A percentile compares a stretch with the other conserved stretches of the same genome.
phyloP scores from a whole-genome alignment of 2,113 vertebrate genomes.

The Barnardius zonarius region DNA sequence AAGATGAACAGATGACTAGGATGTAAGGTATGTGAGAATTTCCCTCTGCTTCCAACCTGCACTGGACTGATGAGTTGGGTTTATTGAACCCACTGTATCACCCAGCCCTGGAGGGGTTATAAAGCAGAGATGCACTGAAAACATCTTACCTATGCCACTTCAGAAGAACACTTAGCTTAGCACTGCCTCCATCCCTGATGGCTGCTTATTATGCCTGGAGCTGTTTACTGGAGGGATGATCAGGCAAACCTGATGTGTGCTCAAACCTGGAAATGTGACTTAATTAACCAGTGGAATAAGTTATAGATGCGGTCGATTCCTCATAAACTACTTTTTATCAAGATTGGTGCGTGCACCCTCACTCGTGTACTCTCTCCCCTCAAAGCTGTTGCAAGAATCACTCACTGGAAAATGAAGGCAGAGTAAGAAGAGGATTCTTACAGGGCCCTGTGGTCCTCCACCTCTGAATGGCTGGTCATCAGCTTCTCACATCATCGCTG shows the following conservation, averaged over 20 bases:
- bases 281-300: background rate
- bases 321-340: background rate
- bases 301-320: background rate
- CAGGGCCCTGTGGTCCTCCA: background rate
- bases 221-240: background rate
- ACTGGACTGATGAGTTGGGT: background rate
- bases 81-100: background rate
- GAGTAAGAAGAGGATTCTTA: background rate
- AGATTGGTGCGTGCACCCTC: background rate
- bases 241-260: background rate
- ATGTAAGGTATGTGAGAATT: background rate
- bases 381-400: background rate
- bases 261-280: slow-evolving; percentile 1
- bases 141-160: background rate
- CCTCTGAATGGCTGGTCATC: background rate
- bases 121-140: background rate
- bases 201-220: background rate
- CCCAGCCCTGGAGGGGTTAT: background rate
- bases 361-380: background rate
- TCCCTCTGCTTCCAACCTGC: background rate
- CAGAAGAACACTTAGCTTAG: background rate
- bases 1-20: background rate
- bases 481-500: background rate
- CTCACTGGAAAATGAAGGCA: background rate
- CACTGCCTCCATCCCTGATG: background rate